Percentiles rank a stretch among this genome's conserved stretches.
Evolutionary conservation across 2,113 vertebrate species (phyloP).

Genomic region (Bujurquina vittata): DNA sequence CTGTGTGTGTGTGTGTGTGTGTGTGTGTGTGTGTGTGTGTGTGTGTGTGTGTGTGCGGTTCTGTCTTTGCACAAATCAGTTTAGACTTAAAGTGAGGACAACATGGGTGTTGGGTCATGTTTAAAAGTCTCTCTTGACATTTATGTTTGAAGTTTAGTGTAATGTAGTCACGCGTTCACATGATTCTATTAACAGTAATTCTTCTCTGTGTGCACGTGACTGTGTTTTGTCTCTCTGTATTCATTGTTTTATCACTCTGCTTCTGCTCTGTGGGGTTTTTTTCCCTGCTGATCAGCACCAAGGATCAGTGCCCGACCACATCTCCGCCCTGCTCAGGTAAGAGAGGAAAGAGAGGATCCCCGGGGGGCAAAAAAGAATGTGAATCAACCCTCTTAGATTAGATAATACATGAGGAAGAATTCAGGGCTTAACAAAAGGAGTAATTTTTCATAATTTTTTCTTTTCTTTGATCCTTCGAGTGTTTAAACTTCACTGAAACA

Average conservation of each 20-base stretch:
- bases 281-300: neutral
- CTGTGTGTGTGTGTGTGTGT: neutral
- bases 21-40: neutral
- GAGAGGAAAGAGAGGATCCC: constrained; percentile 11
- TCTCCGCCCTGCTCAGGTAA: constrained; percentile 37
- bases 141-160: neutral
- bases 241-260: neutral
- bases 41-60: neutral
- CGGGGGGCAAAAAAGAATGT: neutral
- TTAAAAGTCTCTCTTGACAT: neutral
- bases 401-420: neutral
- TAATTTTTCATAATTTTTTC: neutral
- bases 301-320: constrained; percentile 12
- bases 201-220: neutral
- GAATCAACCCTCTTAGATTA: neutral
- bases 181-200: neutral
- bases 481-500: too few relatives aligned
- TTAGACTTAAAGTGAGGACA: neutral
- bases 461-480: neutral
- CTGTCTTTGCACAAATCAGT: too few relatives aligned
- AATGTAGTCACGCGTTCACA: neutral
- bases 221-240: neutral
- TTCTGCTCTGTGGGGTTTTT: neutral
- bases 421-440: neutral
- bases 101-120: neutral